Evolutionary conservation across 2,797 vertebrate species (phyloP), one percentile per base, ranked within the genome.

Genomic region (Mormyrops boulengeri): DNA sequence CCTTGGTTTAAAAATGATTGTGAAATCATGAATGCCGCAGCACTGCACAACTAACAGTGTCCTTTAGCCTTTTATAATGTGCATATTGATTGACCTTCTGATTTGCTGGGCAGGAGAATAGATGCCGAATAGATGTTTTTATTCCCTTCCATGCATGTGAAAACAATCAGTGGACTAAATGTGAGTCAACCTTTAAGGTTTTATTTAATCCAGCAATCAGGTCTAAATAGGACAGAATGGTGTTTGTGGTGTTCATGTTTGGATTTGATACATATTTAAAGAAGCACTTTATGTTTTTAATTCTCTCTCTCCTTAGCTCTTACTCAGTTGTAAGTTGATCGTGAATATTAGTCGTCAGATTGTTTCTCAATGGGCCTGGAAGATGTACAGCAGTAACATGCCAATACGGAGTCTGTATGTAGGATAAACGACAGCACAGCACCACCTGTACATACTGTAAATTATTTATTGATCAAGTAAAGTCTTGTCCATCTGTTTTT

Each of bases 381-480:
- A 86, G 66, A 86, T 19, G 60, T 52, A 52, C n/a, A 26, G 34
- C 17, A 22, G 44, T 85, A 85, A 12, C 41, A 85, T 12, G 82
- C 19, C 47, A 52, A 85, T 52, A 11, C 94, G 7, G 80, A 84
- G 93, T 95, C 94, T 95, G 92, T 89, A 91, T 95, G 96, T 94
- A 84, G 80, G 82, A 85, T 49, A 47, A 85, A 85, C 0, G 19
- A 26, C 44, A 52, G 95, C 94, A 88, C 41, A 88, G 52, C 69
- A 26, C 95, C 91, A 92, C 95, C 93, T 98, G 98, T 99, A 98
- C 93, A 98, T 98, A 97, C 93, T 98, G 98, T 99, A 98, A 98
- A 98, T 99, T 99, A 99, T 99, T 99, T 99, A 99, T 99, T 99
- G 97, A 97, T 94, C 96, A 96, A 94, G 91, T 88, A 90, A 90